Evolutionary conservation across 1,140 invertebrate species (phyloP).

Genomic region (Agraylea sexmaculata): DNA sequence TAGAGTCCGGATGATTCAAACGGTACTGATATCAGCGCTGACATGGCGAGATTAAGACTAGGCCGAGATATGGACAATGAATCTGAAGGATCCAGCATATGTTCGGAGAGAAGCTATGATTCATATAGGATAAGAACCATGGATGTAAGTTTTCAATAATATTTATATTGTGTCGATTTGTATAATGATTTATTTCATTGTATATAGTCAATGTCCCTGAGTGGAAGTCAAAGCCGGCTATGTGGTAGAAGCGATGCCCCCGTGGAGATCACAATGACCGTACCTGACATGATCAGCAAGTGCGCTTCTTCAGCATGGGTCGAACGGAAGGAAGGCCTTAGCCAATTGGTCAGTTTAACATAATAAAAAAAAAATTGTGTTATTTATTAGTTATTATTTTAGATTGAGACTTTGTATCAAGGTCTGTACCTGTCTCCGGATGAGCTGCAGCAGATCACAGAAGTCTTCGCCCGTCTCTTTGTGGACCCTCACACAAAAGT

Average conservation of each 20-base stretch:
- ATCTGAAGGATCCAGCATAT: slow-evolving; percentile 89
- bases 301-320: slow-evolving; percentile 83
- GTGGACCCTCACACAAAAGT: slow-evolving; percentile 96
- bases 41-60: slow-evolving; percentile 21
- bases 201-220: slow-evolving; percentile 62
- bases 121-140: slow-evolving; percentile 65
- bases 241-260: slow-evolving; percentile 42
- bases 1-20: slow-evolving; percentile 34
- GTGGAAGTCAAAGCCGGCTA: slow-evolving; percentile 64
- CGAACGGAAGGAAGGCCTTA: slow-evolving; percentile 83
- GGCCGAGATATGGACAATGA: slow-evolving; percentile 73
- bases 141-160: slow-evolving; percentile 55
- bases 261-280: slow-evolving; percentile 55
- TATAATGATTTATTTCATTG: slow-evolving; percentile 12
- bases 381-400: slow-evolving; percentile 1
- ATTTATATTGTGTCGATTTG: slow-evolving; percentile 6
- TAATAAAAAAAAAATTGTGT: neutral
- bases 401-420: slow-evolving; percentile 2
- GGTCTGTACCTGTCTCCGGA: slow-evolving; percentile 41
- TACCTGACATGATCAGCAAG: slow-evolving; percentile 68
- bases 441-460: slow-evolving; percentile 71
- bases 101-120: slow-evolving; percentile 82
- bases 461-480: slow-evolving; percentile 92
- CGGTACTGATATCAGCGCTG: slow-evolving; percentile 18
- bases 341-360: slow-evolving; percentile 49